These are phyloP conservation scores for Oscheius sp. DNA, from an alignment of 1,140 invertebrate species.

Conservation along the genomic window DNA sequence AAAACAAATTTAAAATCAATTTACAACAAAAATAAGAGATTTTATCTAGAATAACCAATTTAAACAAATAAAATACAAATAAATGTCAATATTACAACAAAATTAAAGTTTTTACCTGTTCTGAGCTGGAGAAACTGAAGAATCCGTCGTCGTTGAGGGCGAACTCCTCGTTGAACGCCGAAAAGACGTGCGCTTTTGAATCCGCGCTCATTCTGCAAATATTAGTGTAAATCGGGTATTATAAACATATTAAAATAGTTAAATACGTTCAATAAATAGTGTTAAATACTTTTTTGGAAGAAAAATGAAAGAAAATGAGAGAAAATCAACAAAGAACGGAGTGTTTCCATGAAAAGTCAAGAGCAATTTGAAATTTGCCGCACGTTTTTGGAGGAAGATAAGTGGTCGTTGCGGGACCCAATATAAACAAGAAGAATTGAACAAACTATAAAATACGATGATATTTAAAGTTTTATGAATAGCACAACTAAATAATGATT, in stretches of 20 bases:
- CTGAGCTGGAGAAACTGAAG: constrained; percentile 18
- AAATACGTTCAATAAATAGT: no score
- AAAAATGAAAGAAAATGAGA: no score
- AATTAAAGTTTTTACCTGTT: constrained; percentile 25
- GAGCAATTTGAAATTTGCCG: no score
- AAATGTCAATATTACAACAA: not conserved
- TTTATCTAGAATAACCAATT: not conserved
- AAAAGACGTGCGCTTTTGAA: not conserved
- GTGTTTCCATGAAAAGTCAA: no score
- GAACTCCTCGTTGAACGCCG: constrained; percentile 23
- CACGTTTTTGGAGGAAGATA: no score
- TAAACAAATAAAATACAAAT: not conserved
- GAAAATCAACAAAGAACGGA: no score
- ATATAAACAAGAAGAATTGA: no score
- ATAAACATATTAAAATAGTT: not conserved
- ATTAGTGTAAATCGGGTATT: not conserved
- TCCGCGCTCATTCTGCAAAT: not conserved
- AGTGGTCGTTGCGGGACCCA: no score
- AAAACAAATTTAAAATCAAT: not conserved
- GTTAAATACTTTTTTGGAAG: no score
- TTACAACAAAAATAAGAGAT: not conserved
- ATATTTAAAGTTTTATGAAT: no score
- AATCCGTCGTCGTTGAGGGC: constrained; percentile 27
- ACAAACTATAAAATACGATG: no score
- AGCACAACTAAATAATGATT: no score